phyloP scores from a whole-genome alignment of 2,113 vertebrate genomes.

The Xiphophorus hellerii region DNA sequence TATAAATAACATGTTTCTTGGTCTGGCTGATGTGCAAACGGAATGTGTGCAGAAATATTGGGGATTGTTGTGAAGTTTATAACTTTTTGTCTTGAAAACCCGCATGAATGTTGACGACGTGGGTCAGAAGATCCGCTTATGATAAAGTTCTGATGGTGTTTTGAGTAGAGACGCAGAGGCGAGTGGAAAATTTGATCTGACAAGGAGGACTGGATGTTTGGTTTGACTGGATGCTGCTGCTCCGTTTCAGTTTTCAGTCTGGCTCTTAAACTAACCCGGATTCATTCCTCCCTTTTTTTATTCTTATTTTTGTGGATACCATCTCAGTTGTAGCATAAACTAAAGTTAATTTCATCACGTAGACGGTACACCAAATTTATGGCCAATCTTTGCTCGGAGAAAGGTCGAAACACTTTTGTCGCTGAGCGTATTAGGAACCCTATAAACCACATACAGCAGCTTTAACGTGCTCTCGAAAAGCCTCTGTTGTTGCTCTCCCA shows the following conservation, averaged over 20 bases:
- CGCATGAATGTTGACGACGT: not conserved
- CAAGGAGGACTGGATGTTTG: not conserved
- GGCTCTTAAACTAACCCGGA: not conserved
- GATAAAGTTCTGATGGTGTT: conserved; percentile 26
- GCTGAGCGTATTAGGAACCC: conserved; percentile 29
- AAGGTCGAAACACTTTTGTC: not conserved
- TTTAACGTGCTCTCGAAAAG: conserved; percentile 27
- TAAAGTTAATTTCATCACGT: not conserved
- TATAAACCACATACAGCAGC: conserved; percentile 7
- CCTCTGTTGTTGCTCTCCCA: conserved; percentile 21
- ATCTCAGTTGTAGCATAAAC: not conserved
- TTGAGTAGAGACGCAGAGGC: conserved; percentile 24
- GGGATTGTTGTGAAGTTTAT: not conserved
- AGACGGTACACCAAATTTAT: not conserved
- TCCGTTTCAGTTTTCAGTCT: conserved; percentile 1
- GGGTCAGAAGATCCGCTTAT: conserved; percentile 16
- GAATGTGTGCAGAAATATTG: not conserved
- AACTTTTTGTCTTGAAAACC: not conserved
- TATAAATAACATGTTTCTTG: not conserved
- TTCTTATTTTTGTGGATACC: too few species aligned
- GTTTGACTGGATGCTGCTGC: conserved; percentile 12
- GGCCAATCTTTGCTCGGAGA: not conserved
- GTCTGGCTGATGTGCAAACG: not conserved
- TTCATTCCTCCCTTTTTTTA: not conserved
- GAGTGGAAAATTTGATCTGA: not conserved